A percentile compares a stretch with the other conserved stretches of the same genome.
These are phyloP conservation scores for Caenorhabditis sp. DNA, from an alignment of 2,888 invertebrate species.

Conservation along the genomic window DNA sequence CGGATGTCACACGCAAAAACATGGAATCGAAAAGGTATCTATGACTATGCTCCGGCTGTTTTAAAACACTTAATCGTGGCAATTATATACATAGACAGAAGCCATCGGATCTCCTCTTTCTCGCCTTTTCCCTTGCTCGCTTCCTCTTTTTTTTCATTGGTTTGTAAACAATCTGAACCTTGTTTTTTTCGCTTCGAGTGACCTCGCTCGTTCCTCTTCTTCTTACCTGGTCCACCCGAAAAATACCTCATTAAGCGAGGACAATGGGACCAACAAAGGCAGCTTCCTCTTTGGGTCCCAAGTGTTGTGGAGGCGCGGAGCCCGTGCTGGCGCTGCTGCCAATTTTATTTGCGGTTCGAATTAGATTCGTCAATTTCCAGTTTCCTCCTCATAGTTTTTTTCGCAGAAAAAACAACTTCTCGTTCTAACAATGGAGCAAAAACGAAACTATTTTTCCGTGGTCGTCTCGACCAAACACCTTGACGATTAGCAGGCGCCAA, in stretches of 20 bases:
- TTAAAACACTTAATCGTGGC: slow-evolving; percentile 39
- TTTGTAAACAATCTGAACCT: slow-evolving; percentile 35
- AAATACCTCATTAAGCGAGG: slow-evolving; percentile 1
- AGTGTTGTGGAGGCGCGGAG: slow-evolving; percentile 7
- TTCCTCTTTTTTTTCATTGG: too few species aligned
- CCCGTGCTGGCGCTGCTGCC: slow-evolving; percentile 2
- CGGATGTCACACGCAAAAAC: not conserved
- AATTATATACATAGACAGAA: slow-evolving; percentile 25
- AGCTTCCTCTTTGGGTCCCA: too few species aligned
- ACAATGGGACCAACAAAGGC: not conserved
- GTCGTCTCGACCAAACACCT: slow-evolving; percentile 29
- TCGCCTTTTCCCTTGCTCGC: not conserved
- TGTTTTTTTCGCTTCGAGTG: slow-evolving; percentile 6
- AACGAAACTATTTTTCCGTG: too few species aligned
- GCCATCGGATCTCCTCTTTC: not conserved
- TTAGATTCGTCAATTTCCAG: slow-evolving; percentile 47
- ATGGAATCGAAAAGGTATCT: slow-evolving; percentile 3
- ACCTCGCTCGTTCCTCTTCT: not conserved
- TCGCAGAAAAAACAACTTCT: slow-evolving; percentile 11
- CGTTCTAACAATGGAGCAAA: not conserved
- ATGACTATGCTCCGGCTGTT: slow-evolving; percentile 7
- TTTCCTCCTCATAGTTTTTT: slow-evolving; percentile 14
- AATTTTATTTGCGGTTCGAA: slow-evolving; percentile 45
- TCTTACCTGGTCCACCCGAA: not conserved
- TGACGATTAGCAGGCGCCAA: slow-evolving; percentile 20